These are phyloP conservation scores for Tragopan temminckii DNA, from an alignment of 2,797 vertebrate species.

Conservation along the genomic window DNA sequence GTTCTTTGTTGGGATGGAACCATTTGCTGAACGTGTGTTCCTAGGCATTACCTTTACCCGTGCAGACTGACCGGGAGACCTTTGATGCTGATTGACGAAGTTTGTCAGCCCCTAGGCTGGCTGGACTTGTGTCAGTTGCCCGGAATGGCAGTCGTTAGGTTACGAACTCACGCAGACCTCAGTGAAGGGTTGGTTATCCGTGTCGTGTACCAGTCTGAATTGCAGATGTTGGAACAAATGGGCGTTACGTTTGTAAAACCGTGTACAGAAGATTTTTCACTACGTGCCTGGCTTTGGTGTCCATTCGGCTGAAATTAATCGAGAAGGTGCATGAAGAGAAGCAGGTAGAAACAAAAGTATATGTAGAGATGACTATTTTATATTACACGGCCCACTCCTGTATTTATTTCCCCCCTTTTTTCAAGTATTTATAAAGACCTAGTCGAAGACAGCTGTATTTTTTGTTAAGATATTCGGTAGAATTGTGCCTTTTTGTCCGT, in stretches of 20 bases:
- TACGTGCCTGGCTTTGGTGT: conserved; percentile 88
- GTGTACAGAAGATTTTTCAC: conserved; percentile 87
- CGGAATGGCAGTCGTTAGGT: conserved; percentile 81
- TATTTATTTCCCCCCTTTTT: conserved; percentile 87
- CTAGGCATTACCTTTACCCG: conserved; percentile 71
- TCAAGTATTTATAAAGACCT: conserved; percentile 89
- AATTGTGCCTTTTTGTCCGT: conserved; percentile 90
- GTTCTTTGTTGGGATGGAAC: conserved; percentile 44
- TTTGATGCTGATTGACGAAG: conserved; percentile 72
- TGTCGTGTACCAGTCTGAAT: conserved; percentile 77
- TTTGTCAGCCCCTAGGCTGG: conserved; percentile 80
- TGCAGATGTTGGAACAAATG: conserved; percentile 54
- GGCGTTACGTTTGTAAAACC: conserved; percentile 82
- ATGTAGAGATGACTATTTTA: conserved; percentile 89
- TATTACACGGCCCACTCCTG: conserved; percentile 86
- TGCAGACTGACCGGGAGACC: conserved; percentile 81
- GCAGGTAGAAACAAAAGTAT: conserved; percentile 82
- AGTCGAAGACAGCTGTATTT: conserved; percentile 89
- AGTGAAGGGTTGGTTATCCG: conserved; percentile 79
- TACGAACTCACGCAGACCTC: conserved; percentile 66
- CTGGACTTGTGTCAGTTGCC: conserved; percentile 79
- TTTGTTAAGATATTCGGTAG: conserved; percentile 88
- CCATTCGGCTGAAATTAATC: conserved; percentile 83
- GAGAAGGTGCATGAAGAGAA: conserved; percentile 85
- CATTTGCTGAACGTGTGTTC: conserved; percentile 47